Base-by-base conservation (phyloP, 2,797 vertebrate species). In the Dicrostonyx torquatus region DNA sequence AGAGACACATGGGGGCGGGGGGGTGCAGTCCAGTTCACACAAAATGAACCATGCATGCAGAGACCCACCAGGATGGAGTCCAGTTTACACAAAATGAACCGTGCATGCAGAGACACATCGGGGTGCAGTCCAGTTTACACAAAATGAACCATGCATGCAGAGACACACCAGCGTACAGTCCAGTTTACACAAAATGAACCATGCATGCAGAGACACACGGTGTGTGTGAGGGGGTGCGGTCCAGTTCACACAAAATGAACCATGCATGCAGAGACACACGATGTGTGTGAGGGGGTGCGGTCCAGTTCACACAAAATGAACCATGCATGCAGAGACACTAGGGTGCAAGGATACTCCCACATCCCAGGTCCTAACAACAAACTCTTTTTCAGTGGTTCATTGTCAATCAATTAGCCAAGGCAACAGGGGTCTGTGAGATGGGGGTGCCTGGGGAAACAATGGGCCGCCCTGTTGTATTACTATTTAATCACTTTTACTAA, bases 401-500 rank as follows among this genome's bases (percentile, higher is more conserved):
- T 98, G 98, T 99, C 98, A 98, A 98, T 98, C 98, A 98, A 98
- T 99, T 98, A 99, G 98, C 97, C 83, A 62, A 98, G 97, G 98
- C 98, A 98, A 98, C 98, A 98, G 98, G 98, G 98, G 98, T 98
- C 98, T 98, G 97, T 40, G 97, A 95, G 97, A 95, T 98, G 95
- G 97, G 98, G 97, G 96, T 13, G 53, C 89, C 91, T 68, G 0
- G 13, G 97, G 89, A 98, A 98, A 98, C 98, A 99, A 98, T 98
- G 96, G 97, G 90, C 97, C 91, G 96, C 97, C 98, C 98, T 98
- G 98, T 97, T 97, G 98, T 98, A 99, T 98, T 99, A 98, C 98
- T 98, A 98, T 98, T 98, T 99, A 99, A 99, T 99, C 98, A 98
- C 98, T 98, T 99, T 98, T 98, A 97, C 98, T 99, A 99, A 99